Conservation (phyloP, 2,113 vertebrate species). For the Grammomys surdaster region DNA sequence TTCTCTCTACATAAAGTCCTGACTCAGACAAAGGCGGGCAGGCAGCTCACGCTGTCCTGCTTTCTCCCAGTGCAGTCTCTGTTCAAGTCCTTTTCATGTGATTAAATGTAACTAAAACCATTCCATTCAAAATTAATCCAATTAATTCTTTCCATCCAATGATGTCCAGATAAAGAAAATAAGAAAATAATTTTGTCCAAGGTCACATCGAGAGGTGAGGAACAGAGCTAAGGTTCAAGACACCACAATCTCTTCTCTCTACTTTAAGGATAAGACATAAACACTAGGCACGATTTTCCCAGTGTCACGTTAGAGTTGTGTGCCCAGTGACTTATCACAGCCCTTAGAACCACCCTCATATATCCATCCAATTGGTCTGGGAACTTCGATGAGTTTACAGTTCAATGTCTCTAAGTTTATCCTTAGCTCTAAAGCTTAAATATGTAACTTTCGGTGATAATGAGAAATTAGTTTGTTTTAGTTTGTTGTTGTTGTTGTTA, state of each 20-base stretch:
- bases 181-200: slow-evolving; percentile 16
- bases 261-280: slow-evolving; percentile 14
- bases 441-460: not conserved
- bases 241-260: not conserved
- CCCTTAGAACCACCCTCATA: not conserved
- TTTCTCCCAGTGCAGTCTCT: not conserved
- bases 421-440: not conserved
- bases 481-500: not conserved
- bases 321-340: not conserved
- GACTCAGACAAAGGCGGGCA: not conserved
- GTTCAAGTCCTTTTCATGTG: not conserved
- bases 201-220: not conserved
- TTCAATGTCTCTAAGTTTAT: not conserved
- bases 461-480: not conserved
- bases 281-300: not conserved
- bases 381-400: not conserved
- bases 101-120: not conserved
- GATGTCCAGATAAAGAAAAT: not conserved
- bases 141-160: not conserved
- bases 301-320: not conserved
- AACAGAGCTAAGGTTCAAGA: not conserved
- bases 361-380: not conserved
- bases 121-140: slow-evolving; percentile 26
- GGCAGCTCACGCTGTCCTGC: not conserved
- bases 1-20: not conserved